These are phyloP conservation scores for Carapus acus DNA, from an alignment of 2,797 vertebrate species.

Conservation along the genomic window DNA sequence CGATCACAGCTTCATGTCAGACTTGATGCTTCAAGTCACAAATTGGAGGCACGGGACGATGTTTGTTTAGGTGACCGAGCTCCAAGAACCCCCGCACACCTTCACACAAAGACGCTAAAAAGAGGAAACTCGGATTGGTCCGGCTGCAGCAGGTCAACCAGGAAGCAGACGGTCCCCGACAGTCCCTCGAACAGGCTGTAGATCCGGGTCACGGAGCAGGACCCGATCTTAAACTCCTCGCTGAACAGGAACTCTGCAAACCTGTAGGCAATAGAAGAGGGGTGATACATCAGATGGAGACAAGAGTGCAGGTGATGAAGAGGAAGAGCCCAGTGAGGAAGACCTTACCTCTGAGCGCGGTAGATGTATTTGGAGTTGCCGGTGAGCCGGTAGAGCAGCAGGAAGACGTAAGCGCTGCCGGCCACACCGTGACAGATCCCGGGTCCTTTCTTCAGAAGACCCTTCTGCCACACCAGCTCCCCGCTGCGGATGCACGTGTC, in stretches of 20 bases:
- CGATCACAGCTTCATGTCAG: conserved; percentile 3
- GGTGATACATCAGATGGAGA: not conserved
- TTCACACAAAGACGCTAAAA: conserved; percentile 84
- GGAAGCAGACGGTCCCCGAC: conserved; percentile 84
- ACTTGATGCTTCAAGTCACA: not conserved
- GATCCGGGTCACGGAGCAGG: conserved; percentile 74
- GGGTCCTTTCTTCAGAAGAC: conserved; percentile 91
- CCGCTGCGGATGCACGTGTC: conserved; percentile 79
- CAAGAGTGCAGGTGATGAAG: not conserved
- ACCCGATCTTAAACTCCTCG: conserved; percentile 83
- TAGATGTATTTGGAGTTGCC: conserved; percentile 84
- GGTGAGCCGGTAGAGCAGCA: conserved; percentile 84
- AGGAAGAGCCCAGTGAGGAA: conserved; percentile 71
- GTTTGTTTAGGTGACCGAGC: conserved; percentile 21
- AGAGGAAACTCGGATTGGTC: conserved; percentile 85
- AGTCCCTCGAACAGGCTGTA: conserved; percentile 86
- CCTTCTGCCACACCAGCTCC: conserved; percentile 85
- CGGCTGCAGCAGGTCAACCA: conserved; percentile 85
- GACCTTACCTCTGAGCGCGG: conserved; percentile 86
- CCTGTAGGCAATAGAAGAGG: conserved; percentile 52
- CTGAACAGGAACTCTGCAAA: conserved; percentile 89
- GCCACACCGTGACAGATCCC: conserved; percentile 90
- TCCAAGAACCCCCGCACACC: not conserved
- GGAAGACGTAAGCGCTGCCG: conserved; percentile 89
- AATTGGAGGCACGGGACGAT: conserved; percentile 11